phyloP scores from a whole-genome alignment of 2,797 vertebrate genomes.

The Psittacula echo region DNA sequence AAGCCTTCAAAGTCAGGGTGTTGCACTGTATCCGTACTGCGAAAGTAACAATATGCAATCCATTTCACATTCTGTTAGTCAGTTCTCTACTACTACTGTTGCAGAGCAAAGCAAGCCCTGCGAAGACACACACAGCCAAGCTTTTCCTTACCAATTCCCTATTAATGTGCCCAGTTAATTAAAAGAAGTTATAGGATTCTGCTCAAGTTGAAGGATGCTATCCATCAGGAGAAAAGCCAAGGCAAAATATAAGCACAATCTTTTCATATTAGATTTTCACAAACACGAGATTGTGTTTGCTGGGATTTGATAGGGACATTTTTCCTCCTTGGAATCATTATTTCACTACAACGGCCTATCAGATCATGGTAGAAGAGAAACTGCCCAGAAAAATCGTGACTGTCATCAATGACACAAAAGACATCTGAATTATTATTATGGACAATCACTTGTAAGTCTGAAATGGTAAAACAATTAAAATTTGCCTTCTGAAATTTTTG shows the following conservation, averaged over 20 bases:
- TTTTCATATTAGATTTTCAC: background rate
- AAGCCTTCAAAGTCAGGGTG: background rate
- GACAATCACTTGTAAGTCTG: background rate
- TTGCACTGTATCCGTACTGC: background rate
- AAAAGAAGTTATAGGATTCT: background rate
- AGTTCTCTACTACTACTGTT: background rate
- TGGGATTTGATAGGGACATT: background rate
- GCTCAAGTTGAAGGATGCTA: background rate
- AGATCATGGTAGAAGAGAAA: background rate
- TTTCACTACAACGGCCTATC: background rate
- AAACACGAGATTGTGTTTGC: background rate
- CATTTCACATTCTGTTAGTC: background rate
- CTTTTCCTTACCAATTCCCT: background rate
- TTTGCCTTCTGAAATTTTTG: background rate
- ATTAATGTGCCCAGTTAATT: background rate
- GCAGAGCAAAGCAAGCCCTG: background rate
- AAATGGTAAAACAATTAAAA: background rate
- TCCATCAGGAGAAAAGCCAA: background rate
- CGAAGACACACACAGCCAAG: background rate
- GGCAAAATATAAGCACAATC: background rate
- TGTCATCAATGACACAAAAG: background rate
- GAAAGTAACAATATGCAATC: background rate
- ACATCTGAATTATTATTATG: background rate
- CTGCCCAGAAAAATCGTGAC: background rate
- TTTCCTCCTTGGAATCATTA: accelerated